Percentiles rank a stretch among this genome's conserved stretches.
Conservation (phyloP, 1,140 invertebrate genomes). For the Pseudomyrmex flavicornis region DNA sequence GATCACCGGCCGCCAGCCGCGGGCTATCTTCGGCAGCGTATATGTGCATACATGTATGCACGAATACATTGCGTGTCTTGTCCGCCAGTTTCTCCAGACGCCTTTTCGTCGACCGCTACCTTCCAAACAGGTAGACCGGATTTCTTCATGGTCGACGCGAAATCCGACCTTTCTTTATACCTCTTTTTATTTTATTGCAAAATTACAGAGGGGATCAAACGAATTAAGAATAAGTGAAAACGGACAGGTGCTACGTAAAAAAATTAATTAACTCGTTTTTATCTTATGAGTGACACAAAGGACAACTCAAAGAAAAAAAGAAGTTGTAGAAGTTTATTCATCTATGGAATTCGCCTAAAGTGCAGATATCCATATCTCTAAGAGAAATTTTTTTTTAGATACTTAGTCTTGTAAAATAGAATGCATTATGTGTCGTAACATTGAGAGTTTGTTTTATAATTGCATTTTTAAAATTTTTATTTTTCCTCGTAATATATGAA, state of each 20-base stretch:
- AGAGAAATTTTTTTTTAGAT: no score
- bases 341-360: no score
- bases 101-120: conserved; percentile 44
- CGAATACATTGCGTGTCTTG: conserved; percentile 41
- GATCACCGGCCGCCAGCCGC: conserved; percentile 62
- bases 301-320: no score
- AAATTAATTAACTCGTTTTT: conserved; percentile 23
- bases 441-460: no score
- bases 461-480: not conserved
- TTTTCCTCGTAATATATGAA: conserved; percentile 6
- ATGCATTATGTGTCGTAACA: no score
- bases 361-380: no score
- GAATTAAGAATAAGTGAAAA: conserved; percentile 28
- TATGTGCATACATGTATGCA: conserved; percentile 30
- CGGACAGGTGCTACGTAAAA: conserved; percentile 13
- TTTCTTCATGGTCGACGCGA: conserved; percentile 21
- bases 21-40: conserved; percentile 62
- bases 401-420: no score
- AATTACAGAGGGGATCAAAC: conserved; percentile 22
- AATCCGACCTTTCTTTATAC: conserved; percentile 6
- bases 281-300: not conserved
- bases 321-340: no score
- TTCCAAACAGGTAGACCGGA: conserved; percentile 65
- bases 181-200: conserved; percentile 22
- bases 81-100: conserved; percentile 36